Evolutionary conservation across 2,888 invertebrate species (phyloP), one percentile per base, ranked within the genome.

Genomic region (Smittia sp.): DNA sequence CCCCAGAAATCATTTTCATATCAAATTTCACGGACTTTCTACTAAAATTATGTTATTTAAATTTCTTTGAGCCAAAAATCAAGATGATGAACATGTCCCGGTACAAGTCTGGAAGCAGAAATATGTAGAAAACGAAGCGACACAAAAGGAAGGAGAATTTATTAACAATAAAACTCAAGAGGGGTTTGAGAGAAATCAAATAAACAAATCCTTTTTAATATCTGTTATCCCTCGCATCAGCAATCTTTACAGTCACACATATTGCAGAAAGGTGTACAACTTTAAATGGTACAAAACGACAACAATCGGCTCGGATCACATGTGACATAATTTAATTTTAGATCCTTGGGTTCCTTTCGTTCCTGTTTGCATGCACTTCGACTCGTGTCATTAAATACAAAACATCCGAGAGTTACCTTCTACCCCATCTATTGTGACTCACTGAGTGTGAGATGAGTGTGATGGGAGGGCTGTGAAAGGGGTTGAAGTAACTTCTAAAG

Each of bases 381-480:
- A 73, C 73, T 73, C 73, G 73, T 73, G 73, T 73, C 73, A 73
- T 73, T 73, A 73, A 73, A 73, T 73, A 63, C 65, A 73, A 73
- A 73, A 63, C 63, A 46, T 24, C 11, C 52, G n/a, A 46, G 58
- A 58, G 58, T 58, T 58, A 20, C 18, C 22, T 25, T 63, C 11
- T 39, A 25, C 66, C 66, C 25, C 38, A 58, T 18, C 9, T 39
- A 32, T 66, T 39, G 66, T 66, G 39, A 38, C 4, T 39, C n/a
- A 18, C 11, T 66, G 66, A 38, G 39, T 39, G 66, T 38, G 66
- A 66, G 38, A 66, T 66, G 25, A 25, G 13, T 15, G 25, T 15
- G 39, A 38, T 13, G 32, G 32, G 9, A 66, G 11, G 66, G 20
- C 32, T 66, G 13, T 3, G 11, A 63, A 63, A 63, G 63, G 63